phyloP scores from a whole-genome alignment of 2,888 invertebrate species.

The Plemyria rubiginata region DNA sequence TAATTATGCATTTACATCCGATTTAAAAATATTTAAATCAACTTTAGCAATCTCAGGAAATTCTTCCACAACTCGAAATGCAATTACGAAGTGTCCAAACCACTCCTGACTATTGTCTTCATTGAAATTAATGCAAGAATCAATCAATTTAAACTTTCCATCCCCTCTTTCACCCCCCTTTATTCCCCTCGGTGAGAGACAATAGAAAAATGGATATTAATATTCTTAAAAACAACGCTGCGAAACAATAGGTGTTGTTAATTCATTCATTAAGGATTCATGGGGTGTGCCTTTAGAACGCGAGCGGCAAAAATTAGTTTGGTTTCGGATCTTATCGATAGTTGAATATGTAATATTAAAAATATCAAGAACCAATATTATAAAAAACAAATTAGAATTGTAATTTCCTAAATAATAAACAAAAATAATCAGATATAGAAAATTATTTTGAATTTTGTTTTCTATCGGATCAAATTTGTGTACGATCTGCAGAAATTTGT shows the following conservation, averaged over 20 bases:
- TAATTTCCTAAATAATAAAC: no score
- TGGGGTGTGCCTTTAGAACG: slow-evolving; percentile 61
- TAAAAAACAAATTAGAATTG: not conserved
- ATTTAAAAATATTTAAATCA: slow-evolving; percentile 1
- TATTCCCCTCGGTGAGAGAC: slow-evolving; percentile 55
- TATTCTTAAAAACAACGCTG: slow-evolving; percentile 79
- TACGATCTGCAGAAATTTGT: no score
- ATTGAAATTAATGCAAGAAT: slow-evolving; percentile 83
- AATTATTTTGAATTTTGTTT: no score
- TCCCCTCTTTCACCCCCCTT: slow-evolving; percentile 58
- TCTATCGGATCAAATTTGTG: no score
- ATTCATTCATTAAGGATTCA: slow-evolving; percentile 83
- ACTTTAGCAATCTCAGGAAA: slow-evolving; percentile 17
- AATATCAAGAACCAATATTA: no score
- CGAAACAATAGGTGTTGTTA: slow-evolving; percentile 84
- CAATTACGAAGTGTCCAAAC: slow-evolving; percentile 72
- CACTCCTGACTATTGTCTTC: slow-evolving; percentile 76
- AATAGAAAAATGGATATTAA: slow-evolving; percentile 80
- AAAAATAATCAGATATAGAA: no score
- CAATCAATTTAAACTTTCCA: slow-evolving; percentile 76
- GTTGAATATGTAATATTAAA: slow-evolving; percentile 13
- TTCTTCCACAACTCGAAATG: slow-evolving; percentile 50
- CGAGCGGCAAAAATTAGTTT: slow-evolving; percentile 47
- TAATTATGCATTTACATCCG: not conserved
- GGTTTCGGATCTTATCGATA: slow-evolving; percentile 51